phyloP scores from a whole-genome alignment of 2,797 vertebrate species.

The Smutsia gigantea region DNA sequence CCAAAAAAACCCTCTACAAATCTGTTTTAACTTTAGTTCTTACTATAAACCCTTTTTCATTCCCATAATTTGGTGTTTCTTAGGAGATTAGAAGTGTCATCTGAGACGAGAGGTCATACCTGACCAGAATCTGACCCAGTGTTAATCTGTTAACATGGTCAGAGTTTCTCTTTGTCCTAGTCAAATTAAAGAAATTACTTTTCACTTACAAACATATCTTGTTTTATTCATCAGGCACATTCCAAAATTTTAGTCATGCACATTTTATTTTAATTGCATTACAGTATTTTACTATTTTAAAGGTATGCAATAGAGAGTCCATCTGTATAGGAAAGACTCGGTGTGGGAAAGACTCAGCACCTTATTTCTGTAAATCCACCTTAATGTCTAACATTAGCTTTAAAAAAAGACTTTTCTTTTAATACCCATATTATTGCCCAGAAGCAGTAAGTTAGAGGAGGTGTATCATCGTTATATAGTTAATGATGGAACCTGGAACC shows the following conservation, averaged over 20 bases:
- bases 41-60: neutral
- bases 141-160: neutral
- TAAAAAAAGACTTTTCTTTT: neutral
- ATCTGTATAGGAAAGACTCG: neutral
- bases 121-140: neutral
- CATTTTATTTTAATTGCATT: neutral
- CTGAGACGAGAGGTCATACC: neutral
- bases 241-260: neutral
- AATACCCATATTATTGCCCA: neutral
- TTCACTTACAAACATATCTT: neutral
- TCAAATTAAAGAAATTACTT: neutral
- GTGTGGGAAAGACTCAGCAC: neutral
- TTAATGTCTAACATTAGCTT: neutral
- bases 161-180: neutral
- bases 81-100: neutral
- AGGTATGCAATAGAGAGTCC: neutral
- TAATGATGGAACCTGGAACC: neutral
- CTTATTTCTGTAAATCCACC: neutral
- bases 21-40: neutral
- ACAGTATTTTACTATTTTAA: slow-evolving; percentile 12
- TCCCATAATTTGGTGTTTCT: neutral
- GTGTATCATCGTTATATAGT: neutral
- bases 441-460: neutral
- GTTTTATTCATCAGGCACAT: neutral
- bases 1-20: neutral